A percentile compares a stretch with the other conserved stretches of the same genome.
Evolutionary conservation across 2,888 invertebrate genomes (phyloP).

Genomic region (Melolontha melolontha): DNA sequence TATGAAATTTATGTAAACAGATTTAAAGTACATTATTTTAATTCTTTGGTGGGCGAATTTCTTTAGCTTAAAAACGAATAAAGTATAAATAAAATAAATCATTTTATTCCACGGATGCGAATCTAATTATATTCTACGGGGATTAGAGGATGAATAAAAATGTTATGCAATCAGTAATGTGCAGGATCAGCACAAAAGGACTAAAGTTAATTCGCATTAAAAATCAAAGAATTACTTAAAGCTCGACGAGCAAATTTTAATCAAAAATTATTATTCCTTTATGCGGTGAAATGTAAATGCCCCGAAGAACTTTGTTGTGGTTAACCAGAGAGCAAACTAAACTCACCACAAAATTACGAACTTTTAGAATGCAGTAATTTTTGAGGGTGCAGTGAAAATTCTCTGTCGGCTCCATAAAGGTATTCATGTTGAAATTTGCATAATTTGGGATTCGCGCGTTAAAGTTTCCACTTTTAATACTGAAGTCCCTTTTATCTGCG

Average conservation of each 20-base stretch:
- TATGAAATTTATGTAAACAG: too few species aligned
- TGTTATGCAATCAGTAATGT: constrained; percentile 32
- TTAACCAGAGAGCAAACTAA: constrained; percentile 40
- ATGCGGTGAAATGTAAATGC: constrained; percentile 42
- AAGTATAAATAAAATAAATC: too few species aligned
- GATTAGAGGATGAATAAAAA: constrained; percentile 32
- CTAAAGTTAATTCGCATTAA: constrained; percentile 36
- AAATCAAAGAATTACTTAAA: constrained; percentile 36
- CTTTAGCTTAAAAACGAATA: too few species aligned
- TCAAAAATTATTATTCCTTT: constrained; percentile 43
- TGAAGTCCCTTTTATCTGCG: constrained; percentile 19
- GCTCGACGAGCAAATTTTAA: constrained; percentile 40
- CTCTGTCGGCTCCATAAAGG: constrained; percentile 37
- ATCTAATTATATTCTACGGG: constrained; percentile 23
- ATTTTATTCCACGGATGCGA: constrained; percentile 9
- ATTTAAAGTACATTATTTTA: too few species aligned
- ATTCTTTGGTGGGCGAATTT: too few species aligned
- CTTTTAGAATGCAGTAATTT: constrained; percentile 45
- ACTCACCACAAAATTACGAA: constrained; percentile 43
- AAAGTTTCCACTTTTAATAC: constrained; percentile 36
- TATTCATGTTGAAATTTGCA: constrained; percentile 42
- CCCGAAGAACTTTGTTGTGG: constrained; percentile 45
- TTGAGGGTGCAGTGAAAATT: constrained; percentile 44
- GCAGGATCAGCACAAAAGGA: constrained; percentile 35
- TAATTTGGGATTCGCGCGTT: constrained; percentile 41